Evolutionary conservation across 2,113 vertebrate species (phyloP), one percentile per base, ranked within the genome.

Genomic region (Phodopus roborovskii): DNA sequence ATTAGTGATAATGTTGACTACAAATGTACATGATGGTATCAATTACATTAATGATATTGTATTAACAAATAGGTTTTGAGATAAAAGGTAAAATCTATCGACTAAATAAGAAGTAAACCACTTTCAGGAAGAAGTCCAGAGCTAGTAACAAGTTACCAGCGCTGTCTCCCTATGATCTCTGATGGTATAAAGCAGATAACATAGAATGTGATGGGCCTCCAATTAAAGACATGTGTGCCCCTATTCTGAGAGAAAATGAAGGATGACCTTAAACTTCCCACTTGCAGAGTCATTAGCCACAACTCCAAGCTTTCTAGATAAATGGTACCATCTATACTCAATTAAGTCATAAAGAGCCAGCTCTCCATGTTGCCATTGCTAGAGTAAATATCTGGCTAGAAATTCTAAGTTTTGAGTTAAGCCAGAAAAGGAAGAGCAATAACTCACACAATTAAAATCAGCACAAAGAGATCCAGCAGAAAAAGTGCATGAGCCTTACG

Each of bases 11-110:
- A 77, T 62, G 68, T 90, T 53, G n/a, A 94, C 4, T 56, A 4
- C 22, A 75, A 6, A 62, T 70, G 91, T 73, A 94, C 12, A 13
- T 12, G 11, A 9, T 39, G 6, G 50, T 75, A 92, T n/a, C 82
- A 90, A 93, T 42, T 56, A 71, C 75, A 92, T 92, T 75, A 94
- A 89, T 95, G 62, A 91, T 74, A 93, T 64, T 87, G 42, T 91
- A 90, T 93, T 89, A 95, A 90, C 39, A 89, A 91, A 74, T 91
- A 78, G 85, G 19, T 82, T n/a, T 62, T 28, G 74, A 83, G 36
- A 24, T 73, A 84, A 79, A 85, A 93, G 45, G 28, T 93, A 85
- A 88, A 66, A 93, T 91, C 26, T 66, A 95, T 39, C 39, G 50
- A 39, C 58, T 28, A 88, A 82, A 83, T 70, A 33, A 95, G 50